Evolutionary conservation across 2,113 vertebrate genomes (phyloP), one percentile per base, ranked within the genome.

Genomic region (Progne subis): DNA sequence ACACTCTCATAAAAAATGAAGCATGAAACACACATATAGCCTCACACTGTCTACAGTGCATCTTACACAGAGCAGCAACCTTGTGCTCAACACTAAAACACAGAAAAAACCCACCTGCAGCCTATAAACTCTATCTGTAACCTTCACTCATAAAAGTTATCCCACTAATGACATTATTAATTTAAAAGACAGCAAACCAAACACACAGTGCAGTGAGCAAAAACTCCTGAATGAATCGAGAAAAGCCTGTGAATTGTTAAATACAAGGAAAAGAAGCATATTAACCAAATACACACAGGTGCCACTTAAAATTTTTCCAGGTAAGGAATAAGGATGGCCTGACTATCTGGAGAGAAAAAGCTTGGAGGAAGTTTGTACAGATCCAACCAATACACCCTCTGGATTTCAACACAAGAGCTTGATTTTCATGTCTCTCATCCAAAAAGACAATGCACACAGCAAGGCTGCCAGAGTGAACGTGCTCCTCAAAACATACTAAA

Each of bases 21-120:
- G 57, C 32, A 52, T 2, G 14, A 43, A 80, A 57, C 23, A 47
- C 28, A 79, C 3, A 60, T 0, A 0, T 6, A 79, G 64, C 25
- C 53, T 76, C 20, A 24, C 41, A 29, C 37, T 5, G 15, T 12
- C 76, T 44, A 39, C 52, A 70, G 11, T 1, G 14, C 32, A 60
- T 16, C 70, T 76, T 44, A 41, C 16, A 34, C 53, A 76, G 12
- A 39, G 47, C 34, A 67, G 21, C 11, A 20, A 47, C 18, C 67
- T 74, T 92, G 39, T 67, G 26, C 55, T 77, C 52, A 81, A 50
- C 12, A n/a, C 24, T 17, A n/a, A 34, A 64, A 60, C 11, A 31
- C 17, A 53, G 14, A 13, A 75, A 59, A n/a, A 55, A 23, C 1
- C 53, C 9, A 60, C 14, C 21, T 23, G n/a, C 28, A 85, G 29